Conservation (phyloP, 2,113 vertebrate genomes). For the Plotosus lineatus region DNA sequence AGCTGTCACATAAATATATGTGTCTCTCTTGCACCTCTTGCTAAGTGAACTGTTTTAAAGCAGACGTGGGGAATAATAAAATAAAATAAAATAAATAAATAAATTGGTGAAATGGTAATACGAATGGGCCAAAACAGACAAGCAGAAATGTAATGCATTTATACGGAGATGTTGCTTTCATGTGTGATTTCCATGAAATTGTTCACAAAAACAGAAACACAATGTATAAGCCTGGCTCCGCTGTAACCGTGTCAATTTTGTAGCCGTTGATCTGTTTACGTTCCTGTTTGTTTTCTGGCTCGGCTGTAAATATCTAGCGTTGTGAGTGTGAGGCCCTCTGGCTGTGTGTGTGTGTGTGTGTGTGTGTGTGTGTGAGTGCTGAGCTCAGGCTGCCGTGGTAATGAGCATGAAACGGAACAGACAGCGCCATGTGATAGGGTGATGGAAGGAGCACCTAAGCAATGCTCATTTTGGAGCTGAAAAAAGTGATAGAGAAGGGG, state of each 20-base stretch:
- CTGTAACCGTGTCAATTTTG: not conserved
- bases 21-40: not conserved
- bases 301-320: slow-evolving; percentile 41
- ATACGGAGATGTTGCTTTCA: slow-evolving; percentile 15
- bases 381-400: slow-evolving; percentile 56
- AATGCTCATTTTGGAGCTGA: slow-evolving; percentile 25
- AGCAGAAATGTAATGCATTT: not conserved
- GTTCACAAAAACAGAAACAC: not conserved
- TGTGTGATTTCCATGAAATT: not conserved
- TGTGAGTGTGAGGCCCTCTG: slow-evolving; percentile 12
- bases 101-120: not conserved
- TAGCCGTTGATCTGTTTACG: slow-evolving; percentile 36
- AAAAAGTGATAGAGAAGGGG: slow-evolving; percentile 30
- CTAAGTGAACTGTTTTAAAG: not conserved
- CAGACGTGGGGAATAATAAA: not conserved
- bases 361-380: slow-evolving; percentile 42
- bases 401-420: slow-evolving; percentile 56
- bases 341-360: slow-evolving; percentile 28
- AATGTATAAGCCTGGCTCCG: not conserved
- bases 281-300: slow-evolving; percentile 31
- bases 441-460: slow-evolving; percentile 16
- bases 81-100: too few relatives aligned
- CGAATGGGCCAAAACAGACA: slow-evolving; percentile 2
- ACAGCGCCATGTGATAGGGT: slow-evolving; percentile 33
- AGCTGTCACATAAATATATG: not conserved